A percentile compares a stretch with the other conserved stretches of the same genome.
Conservation (phyloP, 1,140 invertebrate species). For the Atta texana region DNA sequence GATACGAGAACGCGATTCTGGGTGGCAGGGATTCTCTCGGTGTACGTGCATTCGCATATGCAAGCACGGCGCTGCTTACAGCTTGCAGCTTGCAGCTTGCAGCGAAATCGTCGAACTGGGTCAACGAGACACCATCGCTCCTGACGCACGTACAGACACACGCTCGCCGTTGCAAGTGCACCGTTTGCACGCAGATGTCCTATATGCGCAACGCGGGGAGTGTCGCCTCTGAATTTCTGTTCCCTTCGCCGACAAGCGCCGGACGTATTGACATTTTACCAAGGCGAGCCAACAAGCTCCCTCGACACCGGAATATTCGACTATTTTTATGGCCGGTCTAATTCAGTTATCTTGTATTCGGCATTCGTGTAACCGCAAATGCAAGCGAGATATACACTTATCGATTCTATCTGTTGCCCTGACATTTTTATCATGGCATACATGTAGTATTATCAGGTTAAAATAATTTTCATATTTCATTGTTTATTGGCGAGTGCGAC, state of each 20-base stretch:
- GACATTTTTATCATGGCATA: conserved; percentile 29
- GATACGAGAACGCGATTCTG: not conserved
- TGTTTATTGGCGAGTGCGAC: not conserved
- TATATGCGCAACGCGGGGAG: conserved; percentile 41
- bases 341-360: conserved; percentile 36
- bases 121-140: conserved; percentile 73
- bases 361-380: not conserved
- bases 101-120: conserved; percentile 68
- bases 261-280: conserved; percentile 56
- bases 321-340: conserved; percentile 49
- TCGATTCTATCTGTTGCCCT: conserved; percentile 34
- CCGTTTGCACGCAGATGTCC: conserved; percentile 63
- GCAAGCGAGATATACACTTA: conserved; percentile 32
- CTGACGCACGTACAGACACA: conserved; percentile 71
- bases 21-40: conserved; percentile 13
- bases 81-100: conserved; percentile 72
- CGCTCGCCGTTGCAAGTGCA: conserved; percentile 32
- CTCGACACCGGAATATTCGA: not conserved
- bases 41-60: conserved; percentile 49
- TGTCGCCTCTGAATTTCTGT: conserved; percentile 48
- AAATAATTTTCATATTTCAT: conserved; percentile 36
- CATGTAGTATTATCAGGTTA: not conserved
- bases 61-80: conserved; percentile 51
- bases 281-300: conserved; percentile 24
- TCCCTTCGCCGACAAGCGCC: conserved; percentile 31